Evolutionary conservation across 2,888 invertebrate species (phyloP), one percentile per base, ranked within the genome.

Genomic region (Hypolimnas misippus): DNA sequence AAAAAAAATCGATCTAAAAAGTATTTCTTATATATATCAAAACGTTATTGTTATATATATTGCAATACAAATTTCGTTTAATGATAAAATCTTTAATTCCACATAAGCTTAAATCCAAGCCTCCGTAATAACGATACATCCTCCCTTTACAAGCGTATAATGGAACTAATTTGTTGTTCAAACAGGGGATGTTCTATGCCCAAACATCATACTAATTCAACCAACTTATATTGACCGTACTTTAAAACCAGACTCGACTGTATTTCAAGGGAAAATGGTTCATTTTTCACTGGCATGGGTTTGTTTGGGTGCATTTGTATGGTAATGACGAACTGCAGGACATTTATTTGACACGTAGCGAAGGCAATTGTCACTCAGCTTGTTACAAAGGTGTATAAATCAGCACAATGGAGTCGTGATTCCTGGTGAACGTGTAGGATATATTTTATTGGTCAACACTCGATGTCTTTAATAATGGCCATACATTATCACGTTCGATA

Each of bases 121-220:
- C 78, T 81, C 70, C 67, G 77, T 76, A 71, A 74, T 74, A 79
- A 76, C 76, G 73, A 75, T 72, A 83, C 81, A 81, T 84, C 82
- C 78, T 79, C 81, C 83, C 82, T 81, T 86, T 84, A 87, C 84
- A 86, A 84, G 83, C 87, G 88, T 87, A 86, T 89, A 91, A 91
- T 89, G 84, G 79, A 87, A 87, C 88, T 90, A 91, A 91, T 91
- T 90, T 89, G 89, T 88, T 89, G 87, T 87, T 89, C 89, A 91
- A 91, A 91, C 87, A 91, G 78, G 87, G 86, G 87, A 76, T 78
- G 78, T 76, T 84, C 78, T 77, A 77, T 78, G 83, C 79, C 83
- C 86, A 89, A 89, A 89, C 85, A 87, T 80, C 75, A 75, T 78
- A 76, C 67, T 53, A 56, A 62, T 51, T 76, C 78, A 75, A 74